Conservation (phyloP, 1,140 invertebrate species). For the Episyrphus balteatus region DNA sequence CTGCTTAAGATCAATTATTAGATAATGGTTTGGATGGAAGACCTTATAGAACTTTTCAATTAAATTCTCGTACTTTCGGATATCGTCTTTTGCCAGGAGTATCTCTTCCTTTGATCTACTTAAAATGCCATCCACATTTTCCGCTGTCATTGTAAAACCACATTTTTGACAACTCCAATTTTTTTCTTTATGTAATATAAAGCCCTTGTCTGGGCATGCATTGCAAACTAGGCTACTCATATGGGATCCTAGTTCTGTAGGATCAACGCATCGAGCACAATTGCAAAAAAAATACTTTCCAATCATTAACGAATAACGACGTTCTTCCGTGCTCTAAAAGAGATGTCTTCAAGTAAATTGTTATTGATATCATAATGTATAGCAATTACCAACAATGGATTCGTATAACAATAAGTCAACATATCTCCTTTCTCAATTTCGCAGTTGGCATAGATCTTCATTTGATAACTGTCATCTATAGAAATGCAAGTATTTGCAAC, state of each 20-base stretch:
- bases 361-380: not conserved
- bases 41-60: slow-evolving; percentile 44
- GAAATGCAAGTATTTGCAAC: slow-evolving; percentile 51
- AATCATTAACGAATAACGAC: slow-evolving; percentile 49
- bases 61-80: slow-evolving; percentile 43
- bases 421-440: slow-evolving; percentile 48
- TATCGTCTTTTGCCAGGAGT: slow-evolving; percentile 32
- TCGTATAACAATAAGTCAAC: slow-evolving; percentile 65
- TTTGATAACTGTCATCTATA: slow-evolving; percentile 47
- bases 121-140: slow-evolving; percentile 21
- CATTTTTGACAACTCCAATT: slow-evolving; percentile 23
- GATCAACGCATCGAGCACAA: slow-evolving; percentile 54
- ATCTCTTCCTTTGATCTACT: slow-evolving; percentile 38
- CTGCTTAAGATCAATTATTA: slow-evolving; percentile 55
- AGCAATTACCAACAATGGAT: slow-evolving; percentile 49
- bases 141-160: slow-evolving; percentile 15
- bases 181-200: slow-evolving; percentile 2
- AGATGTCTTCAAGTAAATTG: not conserved
- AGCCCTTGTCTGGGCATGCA: slow-evolving; percentile 31
- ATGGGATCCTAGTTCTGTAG: slow-evolving; percentile 53
- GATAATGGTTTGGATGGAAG: slow-evolving; percentile 51
- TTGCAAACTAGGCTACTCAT: slow-evolving; percentile 55
- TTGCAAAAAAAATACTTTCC: slow-evolving; percentile 63
- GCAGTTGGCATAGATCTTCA: slow-evolving; percentile 50
- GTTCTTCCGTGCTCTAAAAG: slow-evolving; percentile 48